A percentile compares a stretch with the other conserved stretches of the same genome.
Conservation (phyloP, 2,797 vertebrate genomes). For the Danio albolineatus region DNA sequence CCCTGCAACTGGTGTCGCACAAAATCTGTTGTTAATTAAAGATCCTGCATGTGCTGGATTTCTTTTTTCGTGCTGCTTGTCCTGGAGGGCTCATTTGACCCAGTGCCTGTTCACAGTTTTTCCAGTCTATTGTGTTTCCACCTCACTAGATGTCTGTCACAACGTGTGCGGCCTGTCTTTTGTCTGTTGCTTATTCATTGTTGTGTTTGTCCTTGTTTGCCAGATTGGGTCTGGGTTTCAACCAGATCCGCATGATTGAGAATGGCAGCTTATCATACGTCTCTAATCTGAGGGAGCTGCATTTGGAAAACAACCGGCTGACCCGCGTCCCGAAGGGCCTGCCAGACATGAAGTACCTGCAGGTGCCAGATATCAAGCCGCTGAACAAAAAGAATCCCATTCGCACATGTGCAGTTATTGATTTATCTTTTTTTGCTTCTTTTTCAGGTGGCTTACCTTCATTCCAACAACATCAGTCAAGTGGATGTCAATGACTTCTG, state of each 20-base stretch:
- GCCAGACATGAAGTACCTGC: constrained; percentile 88
- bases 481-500: constrained; percentile 89
- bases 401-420: not conserved
- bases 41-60: not conserved
- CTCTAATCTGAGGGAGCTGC: constrained; percentile 85
- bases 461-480: constrained; percentile 87
- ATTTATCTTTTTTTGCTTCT: constrained; percentile 5
- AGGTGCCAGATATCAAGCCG: constrained; percentile 73
- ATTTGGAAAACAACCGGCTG: constrained; percentile 89
- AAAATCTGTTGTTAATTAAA: not conserved
- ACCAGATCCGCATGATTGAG: constrained; percentile 89
- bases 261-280: constrained; percentile 86
- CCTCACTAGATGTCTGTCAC: constrained; percentile 33
- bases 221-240: constrained; percentile 89
- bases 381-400: not conserved
- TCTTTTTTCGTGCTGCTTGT: not conserved
- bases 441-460: constrained; percentile 89
- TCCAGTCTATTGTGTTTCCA: constrained; percentile 47
- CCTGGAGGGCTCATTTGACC: constrained; percentile 12
- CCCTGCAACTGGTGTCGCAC: too few species aligned
- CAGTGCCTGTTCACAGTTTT: constrained; percentile 22
- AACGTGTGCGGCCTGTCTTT: constrained; percentile 30
- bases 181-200: constrained; percentile 22
- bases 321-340: constrained; percentile 82
- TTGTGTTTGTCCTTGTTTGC: constrained; percentile 46